Base-by-base conservation (phyloP, 2,113 vertebrate genomes). In the Chamaetylas fuelleborni region DNA sequence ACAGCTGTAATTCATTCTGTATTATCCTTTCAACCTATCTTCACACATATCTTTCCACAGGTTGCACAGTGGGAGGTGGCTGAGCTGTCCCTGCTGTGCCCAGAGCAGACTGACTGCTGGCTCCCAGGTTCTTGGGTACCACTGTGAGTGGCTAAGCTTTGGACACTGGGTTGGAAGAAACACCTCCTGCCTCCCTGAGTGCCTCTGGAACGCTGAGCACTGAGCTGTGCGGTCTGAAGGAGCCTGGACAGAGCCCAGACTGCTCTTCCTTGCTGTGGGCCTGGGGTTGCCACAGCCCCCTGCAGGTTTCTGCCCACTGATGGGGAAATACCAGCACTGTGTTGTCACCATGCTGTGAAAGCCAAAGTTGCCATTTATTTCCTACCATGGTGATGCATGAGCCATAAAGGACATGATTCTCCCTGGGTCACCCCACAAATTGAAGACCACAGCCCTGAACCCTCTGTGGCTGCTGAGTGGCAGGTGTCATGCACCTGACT, bases 371-470 rank as follows among this genome's bases (percentile, higher is more conserved):
- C 9, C 38, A 8, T 54, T 70, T 5, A 0, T 54, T 86, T 62
- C 51, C 22, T 28, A 45, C 61, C 6, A 2, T 1, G 1, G 33
- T 26, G 31, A 38, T 1, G 2, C 15, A 12, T 61, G 61, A 28
- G 23, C 36, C 11, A 14, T 57, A 66, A 76, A 53, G 62, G 45
- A 42, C 11, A 5, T 0, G 0, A 60, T 79, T 93, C 36, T 78
- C 33, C 17, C 8, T 2, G 3, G 6, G 26, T 40, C 34, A 74
- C 6, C 40, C 10, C 36, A 29, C 9, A 40, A 38, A 51, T 6
- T 0, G 1, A 51, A 54, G 47, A 26, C 47, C 25, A 14, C 29
- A 86, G n/a, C 38, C 40, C 29, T 65, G 45, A 54, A 22, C 19
- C 14, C 25, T 62, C 31, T 57, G 53, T 40, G 54, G 45, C 45